These are phyloP conservation scores for Lasioglossum figueresi DNA, from an alignment of 2,888 invertebrate genomes.

Conservation along the genomic window DNA sequence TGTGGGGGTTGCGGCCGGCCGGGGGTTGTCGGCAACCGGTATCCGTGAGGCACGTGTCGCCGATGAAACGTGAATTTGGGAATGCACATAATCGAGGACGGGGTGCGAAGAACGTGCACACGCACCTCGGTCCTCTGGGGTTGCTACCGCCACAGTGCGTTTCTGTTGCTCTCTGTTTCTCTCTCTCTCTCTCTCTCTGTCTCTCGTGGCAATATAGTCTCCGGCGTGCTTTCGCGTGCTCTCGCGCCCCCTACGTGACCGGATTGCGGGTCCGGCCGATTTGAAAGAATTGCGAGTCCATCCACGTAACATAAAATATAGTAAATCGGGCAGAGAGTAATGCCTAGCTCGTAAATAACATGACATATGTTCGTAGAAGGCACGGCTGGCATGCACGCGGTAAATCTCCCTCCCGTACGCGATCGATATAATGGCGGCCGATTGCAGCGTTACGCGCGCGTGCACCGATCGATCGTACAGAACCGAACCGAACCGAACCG, in stretches of 20 bases:
- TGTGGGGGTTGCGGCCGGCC: not conserved
- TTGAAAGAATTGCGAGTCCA: conserved; percentile 76
- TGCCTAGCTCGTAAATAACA: conserved; percentile 81
- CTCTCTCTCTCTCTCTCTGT: not conserved
- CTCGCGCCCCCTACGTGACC: conserved; percentile 60
- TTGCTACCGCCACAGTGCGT: not conserved
- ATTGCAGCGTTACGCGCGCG: conserved; percentile 51
- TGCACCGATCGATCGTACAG: conserved; percentile 50
- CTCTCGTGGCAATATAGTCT: not conserved
- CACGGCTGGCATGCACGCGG: conserved; percentile 79
- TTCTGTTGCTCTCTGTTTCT: not conserved
- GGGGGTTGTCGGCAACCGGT: not conserved
- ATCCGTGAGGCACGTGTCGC: not conserved
- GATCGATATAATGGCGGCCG: conserved; percentile 76
- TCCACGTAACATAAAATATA: conserved; percentile 80
- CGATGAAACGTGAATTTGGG: not conserved
- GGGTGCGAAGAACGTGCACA: conserved; percentile 48
- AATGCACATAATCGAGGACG: conserved; percentile 31
- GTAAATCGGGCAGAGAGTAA: conserved; percentile 81
- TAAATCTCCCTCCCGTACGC: conserved; percentile 75
- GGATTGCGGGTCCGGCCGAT: conserved; percentile 55
- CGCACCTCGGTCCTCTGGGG: conserved; percentile 38
- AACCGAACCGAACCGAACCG: not conserved
- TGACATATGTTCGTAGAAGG: conserved; percentile 80
- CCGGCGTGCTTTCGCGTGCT: not conserved